Evolutionary conservation across 1,140 invertebrate species (phyloP).

Genomic region (Drosophila guanche): DNA sequence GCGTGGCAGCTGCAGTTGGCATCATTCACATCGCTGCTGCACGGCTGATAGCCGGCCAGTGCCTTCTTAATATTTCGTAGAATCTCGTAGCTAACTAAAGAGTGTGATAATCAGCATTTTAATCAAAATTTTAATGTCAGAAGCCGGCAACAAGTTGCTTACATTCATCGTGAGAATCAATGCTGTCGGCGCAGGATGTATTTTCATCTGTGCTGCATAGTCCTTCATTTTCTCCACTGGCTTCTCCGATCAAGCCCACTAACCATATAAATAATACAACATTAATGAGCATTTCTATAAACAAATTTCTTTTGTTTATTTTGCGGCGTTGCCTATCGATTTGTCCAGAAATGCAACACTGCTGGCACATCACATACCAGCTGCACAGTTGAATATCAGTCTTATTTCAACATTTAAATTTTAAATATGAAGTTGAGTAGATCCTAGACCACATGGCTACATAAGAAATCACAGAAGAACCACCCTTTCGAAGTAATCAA

Average conservation of each 20-base stretch:
- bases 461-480: no score
- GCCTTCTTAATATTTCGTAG: slow-evolving; percentile 70
- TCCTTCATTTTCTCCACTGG: background rate
- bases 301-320: slow-evolving; percentile 13
- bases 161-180: slow-evolving; percentile 21
- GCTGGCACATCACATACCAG: no score
- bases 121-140: background rate
- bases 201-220: slow-evolving; percentile 15
- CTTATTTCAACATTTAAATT: no score
- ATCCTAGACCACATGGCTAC: no score
- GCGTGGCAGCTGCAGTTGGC: slow-evolving; percentile 87
- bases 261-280: slow-evolving; percentile 37
- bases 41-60: slow-evolving; percentile 37
- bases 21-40: slow-evolving; percentile 49
- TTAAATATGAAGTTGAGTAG: no score
- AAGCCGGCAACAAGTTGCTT: slow-evolving; percentile 24
- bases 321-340: slow-evolving; percentile 6
- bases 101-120: background rate
- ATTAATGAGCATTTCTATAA: slow-evolving; percentile 48
- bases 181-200: background rate
- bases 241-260: slow-evolving; percentile 15
- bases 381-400: no score
- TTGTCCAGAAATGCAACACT: background rate
- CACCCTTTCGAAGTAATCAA: no score
- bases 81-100: slow-evolving; percentile 43